Conservation (phyloP, 1,140 invertebrate species). For the Sarcophaga bullata region DNA sequence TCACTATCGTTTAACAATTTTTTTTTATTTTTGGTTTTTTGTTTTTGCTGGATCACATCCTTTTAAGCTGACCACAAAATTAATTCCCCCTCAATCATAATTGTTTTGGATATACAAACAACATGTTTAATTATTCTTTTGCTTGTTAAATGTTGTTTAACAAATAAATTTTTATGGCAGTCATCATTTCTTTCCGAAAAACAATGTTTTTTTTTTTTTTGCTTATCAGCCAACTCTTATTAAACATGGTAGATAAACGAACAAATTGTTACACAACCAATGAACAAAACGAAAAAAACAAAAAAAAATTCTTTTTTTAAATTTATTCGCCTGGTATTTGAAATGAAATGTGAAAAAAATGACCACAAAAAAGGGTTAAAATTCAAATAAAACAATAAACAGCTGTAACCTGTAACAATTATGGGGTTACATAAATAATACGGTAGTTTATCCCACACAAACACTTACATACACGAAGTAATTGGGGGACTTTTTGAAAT, state of each 20-base stretch:
- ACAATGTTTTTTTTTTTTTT: no score
- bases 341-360: not conserved
- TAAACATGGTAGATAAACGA: not conserved
- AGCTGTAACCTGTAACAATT: conserved; percentile 29
- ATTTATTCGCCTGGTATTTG: not conserved
- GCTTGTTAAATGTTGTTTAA: conserved; percentile 4
- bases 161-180: not conserved
- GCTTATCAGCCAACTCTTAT: not conserved
- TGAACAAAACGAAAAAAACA: not conserved
- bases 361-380: conserved; percentile 27
- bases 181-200: not conserved
- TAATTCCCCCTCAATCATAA: not conserved
- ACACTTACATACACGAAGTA: no score
- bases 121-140: conserved; percentile 5
- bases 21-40: not conserved
- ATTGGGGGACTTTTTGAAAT: no score
- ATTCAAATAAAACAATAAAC: conserved; percentile 24
- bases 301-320: not conserved
- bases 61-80: not conserved
- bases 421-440: conserved; percentile 12
- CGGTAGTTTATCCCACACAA: not conserved
- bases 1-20: no score
- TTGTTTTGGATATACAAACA: not conserved
- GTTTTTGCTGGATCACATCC: not conserved
- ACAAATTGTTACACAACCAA: conserved; percentile 23